Percentiles rank a stretch among this genome's conserved stretches.
Evolutionary conservation across 2,797 vertebrate genomes (phyloP).

Genomic region (Schizopygopsis pylzovi): DNA sequence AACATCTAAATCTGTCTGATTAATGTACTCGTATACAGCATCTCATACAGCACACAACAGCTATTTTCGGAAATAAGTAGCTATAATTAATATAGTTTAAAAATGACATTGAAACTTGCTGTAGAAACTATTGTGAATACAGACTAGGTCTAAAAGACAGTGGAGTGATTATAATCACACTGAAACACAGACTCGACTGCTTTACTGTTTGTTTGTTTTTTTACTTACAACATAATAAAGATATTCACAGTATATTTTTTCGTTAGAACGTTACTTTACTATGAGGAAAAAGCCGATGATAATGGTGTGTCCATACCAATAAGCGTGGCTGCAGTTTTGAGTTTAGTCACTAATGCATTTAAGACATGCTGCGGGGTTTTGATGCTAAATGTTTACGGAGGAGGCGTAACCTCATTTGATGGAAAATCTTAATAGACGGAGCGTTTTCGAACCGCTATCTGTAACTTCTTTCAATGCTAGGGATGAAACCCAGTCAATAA

Average conservation of each 20-base stretch:
- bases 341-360: not conserved
- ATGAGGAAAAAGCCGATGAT: not conserved
- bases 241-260: not conserved
- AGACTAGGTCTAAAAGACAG: not conserved
- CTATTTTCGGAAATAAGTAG: not conserved
- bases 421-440: not conserved
- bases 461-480: not conserved
- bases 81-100: not conserved
- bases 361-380: not conserved
- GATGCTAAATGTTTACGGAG: not conserved
- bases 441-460: not conserved
- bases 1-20: not conserved
- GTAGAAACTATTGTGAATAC: not conserved
- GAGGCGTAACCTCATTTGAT: constrained; percentile 1
- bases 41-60: not conserved
- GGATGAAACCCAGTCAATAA: not conserved
- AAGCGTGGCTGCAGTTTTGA: not conserved
- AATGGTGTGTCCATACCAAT: not conserved
- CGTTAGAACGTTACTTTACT: not conserved
- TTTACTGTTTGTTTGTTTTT: not conserved
- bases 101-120: not conserved
- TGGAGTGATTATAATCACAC: not conserved
- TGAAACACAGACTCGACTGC: not conserved
- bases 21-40: not conserved
- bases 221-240: not conserved